Conservation (phyloP, 2,888 invertebrate species). For the Galeruca laticollis region DNA sequence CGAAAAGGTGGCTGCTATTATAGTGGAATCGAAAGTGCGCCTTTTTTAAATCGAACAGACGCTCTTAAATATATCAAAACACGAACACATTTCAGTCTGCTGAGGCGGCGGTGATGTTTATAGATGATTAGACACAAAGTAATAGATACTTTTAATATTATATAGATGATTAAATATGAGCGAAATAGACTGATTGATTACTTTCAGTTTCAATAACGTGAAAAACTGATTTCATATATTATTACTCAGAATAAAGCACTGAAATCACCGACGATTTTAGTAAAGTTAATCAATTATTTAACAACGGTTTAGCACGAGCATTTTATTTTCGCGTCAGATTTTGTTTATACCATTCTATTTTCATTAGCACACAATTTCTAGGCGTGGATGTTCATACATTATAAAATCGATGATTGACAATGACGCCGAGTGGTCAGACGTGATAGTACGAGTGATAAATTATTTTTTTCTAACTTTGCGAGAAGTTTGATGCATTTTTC, state of each 20-base stretch:
- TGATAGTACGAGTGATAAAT: neutral
- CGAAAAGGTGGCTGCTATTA: too few species aligned
- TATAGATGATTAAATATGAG: neutral
- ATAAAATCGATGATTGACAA: neutral
- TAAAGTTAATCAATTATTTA: conserved; percentile 9
- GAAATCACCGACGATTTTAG: conserved; percentile 3
- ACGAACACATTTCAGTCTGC: too few species aligned
- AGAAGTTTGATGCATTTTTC: too few species aligned
- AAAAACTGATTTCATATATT: neutral
- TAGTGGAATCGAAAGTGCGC: too few species aligned
- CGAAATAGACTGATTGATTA: neutral
- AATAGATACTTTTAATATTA: too few species aligned
- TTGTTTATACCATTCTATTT: neutral
- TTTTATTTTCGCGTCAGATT: neutral
- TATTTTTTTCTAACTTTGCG: too few species aligned
- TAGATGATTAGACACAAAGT: too few species aligned
- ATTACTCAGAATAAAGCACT: neutral
- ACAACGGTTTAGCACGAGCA: conserved; percentile 1
- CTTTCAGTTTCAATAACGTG: neutral
- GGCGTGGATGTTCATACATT: neutral
- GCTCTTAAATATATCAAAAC: too few species aligned
- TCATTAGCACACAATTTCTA: neutral
- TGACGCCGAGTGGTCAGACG: neutral
- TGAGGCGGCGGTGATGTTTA: too few species aligned
- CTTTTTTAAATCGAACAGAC: too few species aligned